These are phyloP conservation scores for Neoitamus cyanurus DNA, from an alignment of 2,888 invertebrate species.

Conservation along the genomic window DNA sequence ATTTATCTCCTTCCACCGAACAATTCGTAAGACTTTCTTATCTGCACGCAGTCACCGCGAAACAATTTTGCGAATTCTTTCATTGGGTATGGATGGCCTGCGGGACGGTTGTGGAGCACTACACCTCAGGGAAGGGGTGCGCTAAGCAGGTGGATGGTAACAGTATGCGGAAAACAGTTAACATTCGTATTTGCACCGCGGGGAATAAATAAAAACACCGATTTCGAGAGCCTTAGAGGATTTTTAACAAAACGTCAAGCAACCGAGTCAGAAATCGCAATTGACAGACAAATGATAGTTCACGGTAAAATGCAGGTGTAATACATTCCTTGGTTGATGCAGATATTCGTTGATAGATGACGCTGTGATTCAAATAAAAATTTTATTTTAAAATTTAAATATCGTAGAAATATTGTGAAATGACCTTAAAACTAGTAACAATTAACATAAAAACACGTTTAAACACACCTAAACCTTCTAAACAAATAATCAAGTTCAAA, in stretches of 20 bases:
- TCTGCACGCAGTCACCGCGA: conserved; percentile 19
- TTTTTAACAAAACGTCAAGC: conserved; percentile 1
- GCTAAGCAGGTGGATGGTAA: neutral
- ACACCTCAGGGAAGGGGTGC: neutral
- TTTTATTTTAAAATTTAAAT: neutral
- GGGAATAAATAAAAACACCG: neutral
- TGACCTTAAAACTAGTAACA: neutral
- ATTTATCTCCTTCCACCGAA: neutral
- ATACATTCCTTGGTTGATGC: neutral
- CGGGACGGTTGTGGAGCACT: neutral
- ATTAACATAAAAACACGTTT: neutral
- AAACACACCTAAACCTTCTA: neutral
- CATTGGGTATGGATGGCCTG: neutral
- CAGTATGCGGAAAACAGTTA: neutral
- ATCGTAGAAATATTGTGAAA: neutral
- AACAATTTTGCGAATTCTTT: conserved; percentile 2
- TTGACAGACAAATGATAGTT: neutral
- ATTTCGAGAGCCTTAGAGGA: neutral
- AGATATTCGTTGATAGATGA: neutral
- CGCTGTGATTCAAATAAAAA: neutral
- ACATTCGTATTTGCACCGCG: neutral
- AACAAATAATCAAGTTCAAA: too few relatives aligned
- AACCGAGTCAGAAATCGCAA: neutral
- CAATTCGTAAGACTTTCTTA: neutral
- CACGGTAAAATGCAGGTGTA: conserved; percentile 19